phyloP scores from a whole-genome alignment of 2,113 vertebrate genomes.

The Ellobius talpinus region DNA sequence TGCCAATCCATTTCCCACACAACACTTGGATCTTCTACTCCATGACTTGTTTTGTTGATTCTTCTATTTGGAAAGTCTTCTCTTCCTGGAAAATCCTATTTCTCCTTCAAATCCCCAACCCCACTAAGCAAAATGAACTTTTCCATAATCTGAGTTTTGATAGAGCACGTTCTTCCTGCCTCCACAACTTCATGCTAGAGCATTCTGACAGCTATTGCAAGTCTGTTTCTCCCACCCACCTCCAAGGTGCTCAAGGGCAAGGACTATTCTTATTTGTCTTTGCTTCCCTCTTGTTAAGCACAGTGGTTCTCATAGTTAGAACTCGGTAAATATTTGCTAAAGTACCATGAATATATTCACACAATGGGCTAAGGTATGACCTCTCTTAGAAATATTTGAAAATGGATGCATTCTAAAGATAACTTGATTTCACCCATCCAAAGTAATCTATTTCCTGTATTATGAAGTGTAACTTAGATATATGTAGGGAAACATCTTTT shows the following conservation, averaged over 20 bases:
- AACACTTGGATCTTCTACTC: not conserved
- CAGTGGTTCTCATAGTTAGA: not conserved
- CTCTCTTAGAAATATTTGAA: slow-evolving; percentile 63
- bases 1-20: not conserved
- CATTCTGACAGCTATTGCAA: not conserved
- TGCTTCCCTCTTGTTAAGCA: slow-evolving; percentile 54
- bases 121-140: slow-evolving; percentile 53
- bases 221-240: slow-evolving; percentile 29
- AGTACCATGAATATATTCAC: slow-evolving; percentile 63
- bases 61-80: slow-evolving; percentile 31
- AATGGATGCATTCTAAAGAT: slow-evolving; percentile 59
- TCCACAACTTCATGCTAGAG: not conserved
- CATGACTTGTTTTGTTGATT: not conserved
- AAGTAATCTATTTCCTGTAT: slow-evolving; percentile 25
- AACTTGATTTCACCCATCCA: not conserved
- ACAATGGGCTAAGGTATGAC: not conserved
- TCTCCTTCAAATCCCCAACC: slow-evolving; percentile 35
- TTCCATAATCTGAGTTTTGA: not conserved
- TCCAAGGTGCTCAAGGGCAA: slow-evolving; percentile 41
- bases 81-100: slow-evolving; percentile 44
- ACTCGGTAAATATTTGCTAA: slow-evolving; percentile 64
- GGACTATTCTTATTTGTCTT: slow-evolving; percentile 53
- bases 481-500: not conserved
- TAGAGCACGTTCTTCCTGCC: slow-evolving; percentile 11
- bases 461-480: slow-evolving; percentile 44